These are phyloP conservation scores for Myodes glareolus DNA, from an alignment of 2,113 vertebrate genomes.

Conservation along the genomic window DNA sequence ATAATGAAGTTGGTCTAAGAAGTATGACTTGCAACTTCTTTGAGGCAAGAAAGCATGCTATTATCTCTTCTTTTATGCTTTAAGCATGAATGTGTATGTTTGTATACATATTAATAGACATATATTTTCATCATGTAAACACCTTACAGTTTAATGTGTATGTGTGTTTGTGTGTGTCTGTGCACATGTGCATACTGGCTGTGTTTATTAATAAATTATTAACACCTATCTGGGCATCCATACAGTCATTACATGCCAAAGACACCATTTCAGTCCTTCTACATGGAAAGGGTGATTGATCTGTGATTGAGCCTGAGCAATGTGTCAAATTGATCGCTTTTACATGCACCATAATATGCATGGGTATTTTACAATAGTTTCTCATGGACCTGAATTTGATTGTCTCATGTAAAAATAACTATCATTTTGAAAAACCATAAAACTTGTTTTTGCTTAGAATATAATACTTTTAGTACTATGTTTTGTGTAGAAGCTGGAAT, in stretches of 20 bases:
- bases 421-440: constrained; percentile 31
- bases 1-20: background rate
- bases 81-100: background rate
- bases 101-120: too few species aligned
- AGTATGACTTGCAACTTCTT: rapidly evolving
- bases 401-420: background rate
- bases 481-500: background rate
- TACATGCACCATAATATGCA: background rate
- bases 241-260: background rate
- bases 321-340: background rate
- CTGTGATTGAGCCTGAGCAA: background rate
- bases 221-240: background rate
- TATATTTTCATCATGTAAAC: background rate
- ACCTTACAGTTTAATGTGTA: background rate
- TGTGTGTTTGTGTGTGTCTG: background rate
- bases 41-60: background rate
- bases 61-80: background rate
- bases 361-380: background rate
- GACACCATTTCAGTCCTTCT: background rate
- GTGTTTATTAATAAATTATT: background rate
- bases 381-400: background rate
- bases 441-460: background rate
- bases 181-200: background rate
- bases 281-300: background rate
- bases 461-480: background rate